A percentile compares a stretch with the other conserved stretches of the same genome.
Evolutionary conservation across 1,140 invertebrate genomes (phyloP).

Genomic region (Pseudomyrmex sp.): DNA sequence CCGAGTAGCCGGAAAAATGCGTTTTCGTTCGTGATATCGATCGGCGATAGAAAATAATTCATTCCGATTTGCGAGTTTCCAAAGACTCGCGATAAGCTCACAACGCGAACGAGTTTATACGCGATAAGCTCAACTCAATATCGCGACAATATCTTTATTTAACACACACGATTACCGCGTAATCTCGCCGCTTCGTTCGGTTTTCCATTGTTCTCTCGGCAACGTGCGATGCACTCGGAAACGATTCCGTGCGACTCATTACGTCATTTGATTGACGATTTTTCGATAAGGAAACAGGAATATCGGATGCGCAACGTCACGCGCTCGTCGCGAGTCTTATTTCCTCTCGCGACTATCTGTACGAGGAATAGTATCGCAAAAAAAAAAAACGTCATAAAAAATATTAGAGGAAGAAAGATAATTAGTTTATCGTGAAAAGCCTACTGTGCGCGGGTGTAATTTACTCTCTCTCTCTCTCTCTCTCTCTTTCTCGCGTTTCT

Average conservation of each 20-base stretch:
- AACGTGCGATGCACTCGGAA: background rate
- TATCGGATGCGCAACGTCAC: background rate
- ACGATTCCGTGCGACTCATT: background rate
- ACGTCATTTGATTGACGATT: background rate
- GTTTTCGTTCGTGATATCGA: too few species aligned
- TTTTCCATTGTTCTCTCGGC: background rate
- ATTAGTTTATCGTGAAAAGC: slow-evolving; percentile 26
- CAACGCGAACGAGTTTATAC: background rate
- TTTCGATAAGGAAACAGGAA: background rate
- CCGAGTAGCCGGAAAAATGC: too few species aligned
- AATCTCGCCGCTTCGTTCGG: background rate
- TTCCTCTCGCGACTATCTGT: background rate
- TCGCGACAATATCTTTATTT: background rate
- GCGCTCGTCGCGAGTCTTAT: background rate
- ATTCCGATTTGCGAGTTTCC: too few species aligned
- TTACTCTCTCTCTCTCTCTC: slow-evolving; percentile 6
- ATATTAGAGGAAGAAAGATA: background rate
- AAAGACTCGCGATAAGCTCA: too few species aligned
- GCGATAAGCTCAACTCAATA: background rate
- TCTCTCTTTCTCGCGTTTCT: background rate
- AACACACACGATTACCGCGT: background rate
- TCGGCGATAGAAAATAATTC: too few species aligned
- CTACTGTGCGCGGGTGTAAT: slow-evolving; percentile 7
- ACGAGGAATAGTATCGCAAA: background rate
- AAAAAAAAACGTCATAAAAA: background rate